Evolutionary conservation across 2,888 invertebrate genomes (phyloP).

Genomic region (Drosophila infuscata): DNA sequence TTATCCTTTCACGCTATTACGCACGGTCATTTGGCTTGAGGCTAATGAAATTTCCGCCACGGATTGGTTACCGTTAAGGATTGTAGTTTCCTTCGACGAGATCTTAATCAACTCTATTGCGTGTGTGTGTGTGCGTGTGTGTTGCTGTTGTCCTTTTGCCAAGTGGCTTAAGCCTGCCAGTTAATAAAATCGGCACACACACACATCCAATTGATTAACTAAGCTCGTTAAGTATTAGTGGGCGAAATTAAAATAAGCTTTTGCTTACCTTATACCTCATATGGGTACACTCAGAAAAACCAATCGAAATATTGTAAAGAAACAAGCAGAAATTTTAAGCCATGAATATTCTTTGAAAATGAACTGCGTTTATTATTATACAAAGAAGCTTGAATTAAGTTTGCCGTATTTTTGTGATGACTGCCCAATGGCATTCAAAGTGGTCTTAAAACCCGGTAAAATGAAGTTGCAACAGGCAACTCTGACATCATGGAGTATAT

Average conservation of each 20-base stretch:
- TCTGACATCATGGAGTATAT: not conserved
- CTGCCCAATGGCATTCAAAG: not conserved
- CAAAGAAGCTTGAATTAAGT: not conserved
- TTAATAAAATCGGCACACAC: constrained; percentile 50
- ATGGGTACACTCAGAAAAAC: not conserved
- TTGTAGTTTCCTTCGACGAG: constrained; percentile 39
- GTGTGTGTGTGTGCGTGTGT: not conserved
- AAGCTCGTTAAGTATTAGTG: constrained; percentile 35
- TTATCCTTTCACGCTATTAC: constrained; percentile 56
- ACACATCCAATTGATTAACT: constrained; percentile 55
- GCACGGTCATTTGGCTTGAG: constrained; percentile 43
- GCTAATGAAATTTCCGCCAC: constrained; percentile 62
- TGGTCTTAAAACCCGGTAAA: not conserved
- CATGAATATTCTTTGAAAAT: not conserved
- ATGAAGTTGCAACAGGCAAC: no score
- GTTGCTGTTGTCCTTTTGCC: constrained; percentile 8
- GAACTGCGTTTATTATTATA: no score
- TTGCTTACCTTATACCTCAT: not conserved
- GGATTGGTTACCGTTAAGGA: constrained; percentile 60
- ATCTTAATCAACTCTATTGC: constrained; percentile 26
- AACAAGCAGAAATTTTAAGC: not conserved
- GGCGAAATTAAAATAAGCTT: constrained; percentile 37
- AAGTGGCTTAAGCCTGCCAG: constrained; percentile 38
- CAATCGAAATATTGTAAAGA: not conserved
- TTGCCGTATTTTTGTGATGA: not conserved